A percentile compares a stretch with the other conserved stretches of the same genome.
These are phyloP conservation scores for Orientallactaga sibirica DNA, from an alignment of 2,797 vertebrate species.

Conservation along the genomic window DNA sequence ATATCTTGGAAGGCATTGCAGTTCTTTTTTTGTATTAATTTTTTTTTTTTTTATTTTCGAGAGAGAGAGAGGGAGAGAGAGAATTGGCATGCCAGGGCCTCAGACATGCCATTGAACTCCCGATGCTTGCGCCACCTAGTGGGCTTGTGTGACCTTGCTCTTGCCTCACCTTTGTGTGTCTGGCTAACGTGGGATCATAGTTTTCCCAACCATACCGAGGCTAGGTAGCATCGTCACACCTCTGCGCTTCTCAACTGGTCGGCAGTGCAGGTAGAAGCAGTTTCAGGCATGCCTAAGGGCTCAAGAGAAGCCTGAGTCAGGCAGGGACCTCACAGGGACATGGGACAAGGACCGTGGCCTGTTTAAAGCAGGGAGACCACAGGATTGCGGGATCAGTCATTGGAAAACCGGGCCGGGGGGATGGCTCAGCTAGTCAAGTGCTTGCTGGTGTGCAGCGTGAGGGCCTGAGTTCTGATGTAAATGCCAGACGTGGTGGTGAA, in stretches of 20 bases:
- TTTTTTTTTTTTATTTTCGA: too few species aligned
- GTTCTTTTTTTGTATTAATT: too few species aligned
- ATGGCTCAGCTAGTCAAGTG: background rate
- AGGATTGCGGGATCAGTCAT: background rate
- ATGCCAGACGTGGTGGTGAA: background rate
- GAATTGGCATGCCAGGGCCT: too few species aligned
- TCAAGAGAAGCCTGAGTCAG: background rate
- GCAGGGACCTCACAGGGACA: too few species aligned
- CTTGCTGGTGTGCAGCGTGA: background rate
- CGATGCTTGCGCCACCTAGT: too few species aligned
- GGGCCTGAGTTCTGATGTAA: too few species aligned
- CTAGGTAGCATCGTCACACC: background rate
- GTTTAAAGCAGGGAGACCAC: background rate
- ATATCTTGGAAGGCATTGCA: too few species aligned
- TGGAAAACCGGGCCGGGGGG: background rate
- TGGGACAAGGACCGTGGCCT: background rate
- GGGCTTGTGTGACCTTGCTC: too few species aligned
- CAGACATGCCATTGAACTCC: too few species aligned
- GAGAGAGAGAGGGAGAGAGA: too few species aligned
- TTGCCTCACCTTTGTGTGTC: too few species aligned
- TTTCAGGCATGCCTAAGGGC: rapidly evolving
- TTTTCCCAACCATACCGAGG: background rate
- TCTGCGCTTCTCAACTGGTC: background rate
- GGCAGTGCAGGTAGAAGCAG: rapidly evolving
- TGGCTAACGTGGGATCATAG: background rate